A percentile compares a stretch with the other conserved stretches of the same genome.
These are phyloP conservation scores for Phyllotreta striolata DNA, from an alignment of 2,888 invertebrate genomes.

Conservation along the genomic window DNA sequence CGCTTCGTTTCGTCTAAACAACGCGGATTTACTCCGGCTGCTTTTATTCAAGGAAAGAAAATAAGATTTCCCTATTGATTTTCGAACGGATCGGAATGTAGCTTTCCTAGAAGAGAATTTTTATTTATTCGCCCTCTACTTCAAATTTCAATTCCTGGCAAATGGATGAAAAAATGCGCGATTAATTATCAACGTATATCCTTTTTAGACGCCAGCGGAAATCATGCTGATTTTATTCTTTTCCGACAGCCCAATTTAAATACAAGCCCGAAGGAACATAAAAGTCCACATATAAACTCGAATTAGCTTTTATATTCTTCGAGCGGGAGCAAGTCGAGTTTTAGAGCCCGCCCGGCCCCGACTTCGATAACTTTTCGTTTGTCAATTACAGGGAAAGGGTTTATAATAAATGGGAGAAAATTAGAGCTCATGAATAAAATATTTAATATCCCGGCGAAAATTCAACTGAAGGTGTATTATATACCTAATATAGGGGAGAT, in stretches of 20 bases:
- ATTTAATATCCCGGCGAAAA: neutral
- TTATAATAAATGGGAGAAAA: conserved; percentile 1
- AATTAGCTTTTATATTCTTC: conserved; percentile 14
- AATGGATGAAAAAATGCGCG: too few relatives aligned
- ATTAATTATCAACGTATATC: neutral
- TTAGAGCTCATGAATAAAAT: conserved; percentile 4
- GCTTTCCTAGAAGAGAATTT: too few relatives aligned
- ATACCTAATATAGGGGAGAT: too few relatives aligned
- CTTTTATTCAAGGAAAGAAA: too few relatives aligned
- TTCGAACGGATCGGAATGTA: too few relatives aligned
- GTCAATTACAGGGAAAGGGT: neutral
- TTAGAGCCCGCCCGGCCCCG: conserved; percentile 2
- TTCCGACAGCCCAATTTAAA: conserved; percentile 13
- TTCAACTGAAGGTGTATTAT: too few relatives aligned
- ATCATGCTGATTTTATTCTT: neutral
- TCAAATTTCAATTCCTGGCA: too few relatives aligned
- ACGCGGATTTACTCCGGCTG: too few relatives aligned
- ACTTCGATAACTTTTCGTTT: conserved; percentile 15
- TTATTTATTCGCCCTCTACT: too few relatives aligned
- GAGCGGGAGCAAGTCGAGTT: conserved; percentile 1
- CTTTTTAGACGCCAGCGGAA: neutral
- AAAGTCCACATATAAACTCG: conserved; percentile 24
- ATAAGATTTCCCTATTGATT: too few relatives aligned
- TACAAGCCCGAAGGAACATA: conserved; percentile 19
- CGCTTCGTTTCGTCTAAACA: too few relatives aligned